These are phyloP conservation scores for Ernsta delagoae DNA, from an alignment of 2,888 invertebrate genomes.

Conservation along the genomic window DNA sequence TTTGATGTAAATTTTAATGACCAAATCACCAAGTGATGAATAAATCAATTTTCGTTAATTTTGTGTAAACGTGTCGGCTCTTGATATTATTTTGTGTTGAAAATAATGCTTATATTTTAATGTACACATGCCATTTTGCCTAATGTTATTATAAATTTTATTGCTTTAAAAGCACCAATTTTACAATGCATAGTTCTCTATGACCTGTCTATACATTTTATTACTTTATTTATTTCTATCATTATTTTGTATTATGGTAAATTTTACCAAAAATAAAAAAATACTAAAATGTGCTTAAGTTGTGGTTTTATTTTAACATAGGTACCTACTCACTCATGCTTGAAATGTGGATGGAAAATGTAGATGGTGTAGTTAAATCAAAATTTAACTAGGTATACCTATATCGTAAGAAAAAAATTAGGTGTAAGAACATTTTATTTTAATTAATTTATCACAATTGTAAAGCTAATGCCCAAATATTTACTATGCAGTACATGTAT, in stretches of 20 bases:
- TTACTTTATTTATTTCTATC: slow-evolving; percentile 84
- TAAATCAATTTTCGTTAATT: slow-evolving; percentile 64
- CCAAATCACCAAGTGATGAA: slow-evolving; percentile 83
- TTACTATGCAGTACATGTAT: slow-evolving; percentile 93
- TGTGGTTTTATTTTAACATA: slow-evolving; percentile 64
- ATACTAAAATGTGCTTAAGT: slow-evolving; percentile 84
- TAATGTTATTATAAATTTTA: slow-evolving; percentile 85
- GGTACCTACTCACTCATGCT: too few relatives aligned
- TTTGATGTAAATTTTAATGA: slow-evolving; percentile 53
- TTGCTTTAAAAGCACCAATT: slow-evolving; percentile 85
- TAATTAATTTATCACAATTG: slow-evolving; percentile 55
- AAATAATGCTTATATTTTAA: slow-evolving; percentile 82
- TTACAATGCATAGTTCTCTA: slow-evolving; percentile 84
- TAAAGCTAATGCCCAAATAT: slow-evolving; percentile 90
- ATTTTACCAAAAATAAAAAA: slow-evolving; percentile 84
- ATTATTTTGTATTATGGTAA: slow-evolving; percentile 85
- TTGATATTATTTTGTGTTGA: slow-evolving; percentile 83
- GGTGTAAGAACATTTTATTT: too few relatives aligned
- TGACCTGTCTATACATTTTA: slow-evolving; percentile 84
- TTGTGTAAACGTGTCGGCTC: slow-evolving; percentile 76
- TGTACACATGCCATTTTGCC: slow-evolving; percentile 85
- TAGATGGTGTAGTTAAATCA: too few relatives aligned
- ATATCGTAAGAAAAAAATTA: too few relatives aligned
- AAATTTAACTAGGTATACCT: too few relatives aligned
- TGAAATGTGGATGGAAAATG: too few relatives aligned